These are phyloP conservation scores for Pseudochirops cupreus DNA, from an alignment of 2,797 vertebrate species.

Conservation along the genomic window DNA sequence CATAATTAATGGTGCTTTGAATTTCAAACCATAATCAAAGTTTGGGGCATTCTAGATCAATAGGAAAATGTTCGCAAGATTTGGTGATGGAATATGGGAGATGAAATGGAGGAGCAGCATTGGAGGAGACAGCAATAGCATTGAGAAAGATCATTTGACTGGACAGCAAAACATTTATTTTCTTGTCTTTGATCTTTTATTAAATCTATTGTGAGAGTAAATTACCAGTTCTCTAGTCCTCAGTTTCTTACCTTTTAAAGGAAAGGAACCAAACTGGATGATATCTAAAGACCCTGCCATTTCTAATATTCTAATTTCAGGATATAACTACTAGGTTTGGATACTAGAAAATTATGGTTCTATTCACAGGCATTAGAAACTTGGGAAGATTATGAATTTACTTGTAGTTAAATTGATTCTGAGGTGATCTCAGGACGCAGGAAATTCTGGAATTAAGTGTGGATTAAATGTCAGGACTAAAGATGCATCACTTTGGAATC, in stretches of 20 bases:
- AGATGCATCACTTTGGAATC: no score
- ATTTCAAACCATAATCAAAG: background rate
- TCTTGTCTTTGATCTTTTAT: background rate
- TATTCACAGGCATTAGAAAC: background rate
- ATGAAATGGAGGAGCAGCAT: background rate
- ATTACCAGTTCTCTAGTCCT: background rate
- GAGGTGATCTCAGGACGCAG: no score
- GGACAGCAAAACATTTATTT: background rate
- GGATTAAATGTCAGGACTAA: no score
- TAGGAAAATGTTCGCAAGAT: background rate
- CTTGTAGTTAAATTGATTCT: no score
- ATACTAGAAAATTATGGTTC: background rate
- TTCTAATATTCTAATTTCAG: background rate
- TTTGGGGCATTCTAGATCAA: background rate
- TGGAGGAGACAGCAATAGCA: background rate
- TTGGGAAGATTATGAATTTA: no score
- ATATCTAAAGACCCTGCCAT: background rate
- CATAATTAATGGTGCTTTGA: background rate
- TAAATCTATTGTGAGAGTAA: background rate
- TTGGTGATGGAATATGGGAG: background rate
- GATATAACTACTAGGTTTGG: no score
- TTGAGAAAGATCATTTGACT: background rate
- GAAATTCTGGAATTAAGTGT: no score
- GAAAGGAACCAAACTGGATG: no score
- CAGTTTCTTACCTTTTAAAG: background rate